Evolutionary conservation across 2,888 invertebrate species (phyloP).

Genomic region (Proisotoma minuta): DNA sequence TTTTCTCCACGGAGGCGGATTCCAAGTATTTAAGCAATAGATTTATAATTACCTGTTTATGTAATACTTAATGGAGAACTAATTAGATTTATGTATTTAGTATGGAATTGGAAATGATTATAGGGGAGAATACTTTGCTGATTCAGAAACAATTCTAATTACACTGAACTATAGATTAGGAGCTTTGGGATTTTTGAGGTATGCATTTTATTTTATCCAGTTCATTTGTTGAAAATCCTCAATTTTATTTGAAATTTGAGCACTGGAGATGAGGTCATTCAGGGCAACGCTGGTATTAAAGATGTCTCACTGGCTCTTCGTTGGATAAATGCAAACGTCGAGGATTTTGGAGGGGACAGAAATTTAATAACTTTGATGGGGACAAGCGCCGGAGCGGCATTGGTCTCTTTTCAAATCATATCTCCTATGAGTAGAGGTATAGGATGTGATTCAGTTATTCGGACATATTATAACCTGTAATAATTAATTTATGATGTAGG

Average conservation of each 20-base stretch:
- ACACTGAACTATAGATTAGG: conserved; percentile 33
- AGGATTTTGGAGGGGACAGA: conserved; percentile 22
- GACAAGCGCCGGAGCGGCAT: conserved; percentile 23
- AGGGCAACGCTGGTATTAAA: conserved; percentile 40
- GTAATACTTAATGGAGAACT: neutral
- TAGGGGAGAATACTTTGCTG: conserved; percentile 30
- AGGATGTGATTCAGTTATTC: no score
- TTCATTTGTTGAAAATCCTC: no score
- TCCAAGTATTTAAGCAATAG: conserved; percentile 1
- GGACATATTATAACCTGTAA: no score
- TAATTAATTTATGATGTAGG: no score
- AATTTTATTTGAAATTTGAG: no score
- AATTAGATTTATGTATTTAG: neutral
- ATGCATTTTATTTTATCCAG: no score
- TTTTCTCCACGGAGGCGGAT: conserved; percentile 34
- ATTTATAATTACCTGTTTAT: no score
- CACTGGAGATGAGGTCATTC: conserved; percentile 38
- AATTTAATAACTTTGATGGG: conserved; percentile 23
- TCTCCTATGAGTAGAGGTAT: conserved; percentile 31
- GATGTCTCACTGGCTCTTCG: conserved; percentile 26
- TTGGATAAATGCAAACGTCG: conserved; percentile 27
- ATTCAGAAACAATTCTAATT: conserved; percentile 24
- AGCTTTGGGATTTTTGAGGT: no score
- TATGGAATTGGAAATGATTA: conserved; percentile 27
- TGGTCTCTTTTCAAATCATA: conserved; percentile 26